phyloP scores from a whole-genome alignment of 2,113 vertebrate genomes.

The Pluvianellus socialis region DNA sequence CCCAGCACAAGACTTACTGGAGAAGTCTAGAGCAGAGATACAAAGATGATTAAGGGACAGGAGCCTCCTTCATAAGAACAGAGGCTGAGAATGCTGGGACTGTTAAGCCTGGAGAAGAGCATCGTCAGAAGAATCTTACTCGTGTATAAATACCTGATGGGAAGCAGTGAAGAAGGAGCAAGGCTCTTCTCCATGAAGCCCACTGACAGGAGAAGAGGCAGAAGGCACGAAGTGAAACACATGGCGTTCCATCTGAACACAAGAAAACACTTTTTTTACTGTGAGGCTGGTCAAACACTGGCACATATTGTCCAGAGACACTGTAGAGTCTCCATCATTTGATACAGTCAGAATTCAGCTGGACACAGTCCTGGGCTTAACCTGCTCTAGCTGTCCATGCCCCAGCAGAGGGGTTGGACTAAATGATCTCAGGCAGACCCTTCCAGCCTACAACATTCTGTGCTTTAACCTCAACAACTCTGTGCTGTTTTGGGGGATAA shows the following conservation, averaged over 20 bases:
- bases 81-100: not conserved
- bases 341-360: not conserved
- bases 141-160: not conserved
- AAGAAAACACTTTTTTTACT: not conserved
- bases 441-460: not conserved
- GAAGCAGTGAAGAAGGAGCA: not conserved
- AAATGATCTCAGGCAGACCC: not conserved
- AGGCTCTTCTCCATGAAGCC: fast-evolving
- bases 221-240: not conserved
- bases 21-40: not conserved
- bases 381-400: not conserved
- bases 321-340: not conserved
- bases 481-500: not conserved
- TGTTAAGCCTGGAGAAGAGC: not conserved
- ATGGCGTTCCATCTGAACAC: not conserved
- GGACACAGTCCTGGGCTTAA: not conserved
- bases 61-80: not conserved
- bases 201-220: not conserved
- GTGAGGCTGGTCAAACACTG: not conserved
- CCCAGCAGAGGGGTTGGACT: not conserved
- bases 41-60: not conserved
- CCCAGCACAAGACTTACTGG: not conserved
- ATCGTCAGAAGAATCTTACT: not conserved
- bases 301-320: not conserved
- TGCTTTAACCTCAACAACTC: not conserved